phyloP scores from a whole-genome alignment of 2,888 invertebrate genomes.

The Spatulosminthurus flaviceps region DNA sequence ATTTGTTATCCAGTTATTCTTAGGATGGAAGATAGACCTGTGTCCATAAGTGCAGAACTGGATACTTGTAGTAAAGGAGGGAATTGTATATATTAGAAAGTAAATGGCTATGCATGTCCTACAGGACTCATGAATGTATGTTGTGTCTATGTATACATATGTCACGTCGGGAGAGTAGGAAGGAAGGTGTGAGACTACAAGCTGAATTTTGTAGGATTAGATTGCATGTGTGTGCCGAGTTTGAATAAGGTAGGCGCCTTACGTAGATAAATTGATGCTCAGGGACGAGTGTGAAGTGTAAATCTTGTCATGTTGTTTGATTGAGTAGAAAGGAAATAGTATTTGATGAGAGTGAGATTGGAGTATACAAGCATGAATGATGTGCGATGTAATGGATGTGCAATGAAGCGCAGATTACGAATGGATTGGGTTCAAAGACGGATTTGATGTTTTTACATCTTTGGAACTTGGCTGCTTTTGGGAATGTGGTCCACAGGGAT shows the following conservation, averaged over 20 bases:
- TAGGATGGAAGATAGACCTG: no score
- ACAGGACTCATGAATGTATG: no score
- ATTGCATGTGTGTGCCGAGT: slow-evolving; percentile 10
- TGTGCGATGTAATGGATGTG: slow-evolving; percentile 31
- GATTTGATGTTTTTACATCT: slow-evolving; percentile 32
- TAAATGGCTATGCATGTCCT: no score
- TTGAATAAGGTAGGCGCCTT: slow-evolving; percentile 33
- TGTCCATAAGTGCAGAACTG: no score
- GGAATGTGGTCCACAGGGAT: slow-evolving; percentile 27
- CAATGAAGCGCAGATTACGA: slow-evolving; percentile 37
- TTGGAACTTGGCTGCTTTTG: neutral
- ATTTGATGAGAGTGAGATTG: slow-evolving; percentile 38
- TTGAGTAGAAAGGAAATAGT: slow-evolving; percentile 37
- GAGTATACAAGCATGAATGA: slow-evolving; percentile 33
- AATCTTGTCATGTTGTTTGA: slow-evolving; percentile 38
- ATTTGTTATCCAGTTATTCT: no score
- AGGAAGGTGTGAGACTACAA: slow-evolving; percentile 18
- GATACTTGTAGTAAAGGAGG: no score
- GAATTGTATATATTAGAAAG: no score
- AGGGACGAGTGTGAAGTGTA: slow-evolving; percentile 37
- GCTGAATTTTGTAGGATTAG: slow-evolving; percentile 28
- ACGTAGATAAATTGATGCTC: slow-evolving; percentile 37
- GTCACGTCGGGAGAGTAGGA: neutral
- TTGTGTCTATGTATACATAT: no score
- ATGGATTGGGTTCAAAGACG: slow-evolving; percentile 37